Evolutionary conservation across 2,797 vertebrate species (phyloP), one percentile per base, ranked within the genome.

Genomic region (Hipposideros larvatus): DNA sequence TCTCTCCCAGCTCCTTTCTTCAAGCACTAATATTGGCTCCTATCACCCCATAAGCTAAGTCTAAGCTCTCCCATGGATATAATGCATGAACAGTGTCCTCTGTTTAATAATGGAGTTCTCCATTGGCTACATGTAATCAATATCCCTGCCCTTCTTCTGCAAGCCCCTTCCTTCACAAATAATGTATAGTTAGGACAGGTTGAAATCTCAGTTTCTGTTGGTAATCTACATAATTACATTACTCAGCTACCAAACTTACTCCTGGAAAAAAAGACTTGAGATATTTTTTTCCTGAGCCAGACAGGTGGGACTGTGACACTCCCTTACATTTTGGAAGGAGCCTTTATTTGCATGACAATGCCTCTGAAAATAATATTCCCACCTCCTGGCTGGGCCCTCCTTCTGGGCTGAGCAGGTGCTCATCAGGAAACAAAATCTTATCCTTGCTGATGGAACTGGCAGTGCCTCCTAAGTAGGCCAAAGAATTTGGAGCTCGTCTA

Each of bases 141-240:
- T 89, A 89, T 84, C 37, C 87, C 78, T 90, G 37, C 43, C 43
- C n/a, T 90, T 88, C 34, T 66, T 89, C 46, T 77, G 48, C 28
- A 93, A 90, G 82, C 21, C 4, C 80, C 48, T 83, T 78, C 78
- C 63, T 68, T 97, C 61, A 66, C 24, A 74, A 85, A 78, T 74
- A 89, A 66, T 59, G 37, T 59, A 70, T 97, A 98, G 87, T 89
- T 97, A 97, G 97, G 97, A 98, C 97, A 97, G 95, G 96, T 87
- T 48, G 26, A 97, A 98, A 98, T 95, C 95, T 92, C 80, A 96
- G 96, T 97, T 98, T 94, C 96, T 97, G 91, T 96, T 98, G 96
- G 96, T 97, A 98, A 98, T 97, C 97, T 97, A 83, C 92, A 90
- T 98, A 98, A 98, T 98, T 98, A 96, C 68, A 98, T 98, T 98